Conservation (phyloP, 2,888 invertebrate species). For the Caenorhabditis japonica region DNA sequence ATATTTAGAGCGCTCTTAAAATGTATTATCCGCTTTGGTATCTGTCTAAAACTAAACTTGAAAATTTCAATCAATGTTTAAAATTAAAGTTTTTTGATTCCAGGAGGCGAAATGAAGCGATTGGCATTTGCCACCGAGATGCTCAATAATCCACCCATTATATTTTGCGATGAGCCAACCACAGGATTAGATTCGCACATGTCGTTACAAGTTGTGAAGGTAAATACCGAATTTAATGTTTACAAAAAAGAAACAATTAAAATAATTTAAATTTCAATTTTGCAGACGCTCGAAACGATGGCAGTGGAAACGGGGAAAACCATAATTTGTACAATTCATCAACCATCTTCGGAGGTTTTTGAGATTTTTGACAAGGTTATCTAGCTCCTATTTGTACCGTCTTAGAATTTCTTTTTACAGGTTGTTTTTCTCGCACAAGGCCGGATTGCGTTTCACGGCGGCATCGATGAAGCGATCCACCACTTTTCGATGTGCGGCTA, state of each 20-base stretch:
- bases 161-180: conserved; percentile 97
- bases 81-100: no score
- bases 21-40: conserved; percentile 83
- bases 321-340: conserved; percentile 92
- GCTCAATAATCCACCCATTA: conserved; percentile 90
- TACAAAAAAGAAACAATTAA: not conserved
- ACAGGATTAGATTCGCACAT: conserved; percentile 94
- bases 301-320: conserved; percentile 84
- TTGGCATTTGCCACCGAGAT: conserved; percentile 94
- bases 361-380: conserved; percentile 86
- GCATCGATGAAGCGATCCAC: conserved; percentile 84
- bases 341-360: conserved; percentile 90
- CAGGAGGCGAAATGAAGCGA: conserved; percentile 95
- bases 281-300: conserved; percentile 59
- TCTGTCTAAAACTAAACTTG: no score
- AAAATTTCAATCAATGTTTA: no score
- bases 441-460: conserved; percentile 86
- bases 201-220: conserved; percentile 91
- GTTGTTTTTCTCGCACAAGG: conserved; percentile 89
- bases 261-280: not conserved
- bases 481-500: conserved; percentile 82
- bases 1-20: conserved; percentile 90
- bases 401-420: conserved; percentile 58
- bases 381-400: no score
- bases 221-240: conserved; percentile 77